phyloP scores from a whole-genome alignment of 1,140 invertebrate species.

The Macrocentrus cingulum region DNA sequence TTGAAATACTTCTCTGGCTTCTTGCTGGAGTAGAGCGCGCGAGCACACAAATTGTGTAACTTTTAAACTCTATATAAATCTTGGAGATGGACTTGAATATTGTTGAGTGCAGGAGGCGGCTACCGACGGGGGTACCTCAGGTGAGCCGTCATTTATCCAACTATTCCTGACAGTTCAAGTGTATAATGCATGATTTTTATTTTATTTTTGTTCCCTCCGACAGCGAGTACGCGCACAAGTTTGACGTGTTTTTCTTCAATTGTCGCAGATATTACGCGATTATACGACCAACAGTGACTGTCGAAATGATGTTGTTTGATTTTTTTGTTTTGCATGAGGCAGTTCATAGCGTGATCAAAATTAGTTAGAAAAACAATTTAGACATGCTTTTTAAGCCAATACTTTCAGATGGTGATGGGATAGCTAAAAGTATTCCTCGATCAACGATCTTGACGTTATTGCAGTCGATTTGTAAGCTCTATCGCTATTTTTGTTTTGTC shows the following conservation, averaged over 20 bases:
- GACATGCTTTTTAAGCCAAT: conserved; percentile 30
- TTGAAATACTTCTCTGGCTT: neutral
- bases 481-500: neutral
- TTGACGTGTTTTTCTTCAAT: neutral
- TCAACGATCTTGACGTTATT: too few relatives aligned
- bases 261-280: too few relatives aligned
- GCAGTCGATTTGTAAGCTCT: neutral
- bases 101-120: conserved; percentile 48
- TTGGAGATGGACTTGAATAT: conserved; percentile 56
- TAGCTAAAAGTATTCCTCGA: conserved; percentile 35
- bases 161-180: neutral
- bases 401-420: conserved; percentile 30
- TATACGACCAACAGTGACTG: too few relatives aligned
- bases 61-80: conserved; percentile 16
- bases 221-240: neutral
- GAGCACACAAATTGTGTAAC: conserved; percentile 4
- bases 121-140: conserved; percentile 49
- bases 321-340: too few relatives aligned
- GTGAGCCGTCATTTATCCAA: conserved; percentile 52
- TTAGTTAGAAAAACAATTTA: conserved; percentile 61
- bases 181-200: conserved; percentile 30
- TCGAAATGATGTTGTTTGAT: too few relatives aligned
- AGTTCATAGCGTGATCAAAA: conserved; percentile 30
- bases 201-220: neutral
- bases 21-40: neutral